Evolutionary conservation across 2,888 invertebrate species (phyloP).

Genomic region (Buathra laborator): DNA sequence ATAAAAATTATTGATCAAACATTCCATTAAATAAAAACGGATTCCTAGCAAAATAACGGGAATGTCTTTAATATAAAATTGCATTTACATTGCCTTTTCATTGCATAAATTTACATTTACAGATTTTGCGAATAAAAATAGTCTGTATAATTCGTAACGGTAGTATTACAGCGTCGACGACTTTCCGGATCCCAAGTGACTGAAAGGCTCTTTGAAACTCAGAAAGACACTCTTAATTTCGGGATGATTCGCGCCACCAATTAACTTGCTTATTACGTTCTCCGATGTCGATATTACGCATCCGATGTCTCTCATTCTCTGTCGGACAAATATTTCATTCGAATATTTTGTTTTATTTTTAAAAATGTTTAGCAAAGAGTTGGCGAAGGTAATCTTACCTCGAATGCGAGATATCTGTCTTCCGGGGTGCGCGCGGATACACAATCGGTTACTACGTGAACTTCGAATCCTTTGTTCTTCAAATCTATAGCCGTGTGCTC

Average conservation of each 20-base stretch:
- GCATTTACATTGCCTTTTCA: too few relatives aligned
- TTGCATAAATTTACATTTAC: too few relatives aligned
- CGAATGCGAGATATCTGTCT: constrained; percentile 89
- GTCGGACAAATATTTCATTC: constrained; percentile 79
- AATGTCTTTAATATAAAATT: too few relatives aligned
- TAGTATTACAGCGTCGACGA: not conserved
- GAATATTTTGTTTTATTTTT: not conserved
- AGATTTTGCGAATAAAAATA: too few relatives aligned
- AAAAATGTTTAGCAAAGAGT: not conserved
- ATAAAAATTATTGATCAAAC: too few relatives aligned
- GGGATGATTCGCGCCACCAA: constrained; percentile 91
- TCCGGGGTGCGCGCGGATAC: constrained; percentile 91
- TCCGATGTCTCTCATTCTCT: constrained; percentile 91
- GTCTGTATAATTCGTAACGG: too few relatives aligned
- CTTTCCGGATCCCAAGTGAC: not conserved
- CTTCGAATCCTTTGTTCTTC: constrained; percentile 87
- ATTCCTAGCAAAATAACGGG: too few relatives aligned
- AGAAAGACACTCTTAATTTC: constrained; percentile 91
- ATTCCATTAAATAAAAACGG: too few relatives aligned
- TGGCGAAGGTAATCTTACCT: constrained; percentile 85
- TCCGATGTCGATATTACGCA: constrained; percentile 93
- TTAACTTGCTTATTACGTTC: constrained; percentile 91
- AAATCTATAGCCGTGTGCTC: constrained; percentile 93
- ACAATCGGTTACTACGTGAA: constrained; percentile 92
- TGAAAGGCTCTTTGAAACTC: constrained; percentile 86